Conservation (phyloP, 2,797 vertebrate genomes). For the Synanceia verrucosa region DNA sequence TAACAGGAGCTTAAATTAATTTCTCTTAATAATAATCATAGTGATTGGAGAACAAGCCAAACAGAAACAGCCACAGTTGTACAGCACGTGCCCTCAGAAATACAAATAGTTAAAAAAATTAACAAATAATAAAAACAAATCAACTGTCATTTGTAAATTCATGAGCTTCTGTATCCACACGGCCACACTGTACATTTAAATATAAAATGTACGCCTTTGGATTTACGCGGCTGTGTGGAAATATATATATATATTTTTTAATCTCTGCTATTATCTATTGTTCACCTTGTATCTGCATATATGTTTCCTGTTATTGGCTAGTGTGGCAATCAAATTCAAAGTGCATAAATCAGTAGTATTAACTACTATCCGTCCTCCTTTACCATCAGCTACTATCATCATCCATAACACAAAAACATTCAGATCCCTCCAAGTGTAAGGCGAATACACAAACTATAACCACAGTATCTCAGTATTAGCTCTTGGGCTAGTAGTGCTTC, state of each 20-base stretch:
- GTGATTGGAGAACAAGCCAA: conserved; percentile 4
- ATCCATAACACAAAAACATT: conserved; percentile 56
- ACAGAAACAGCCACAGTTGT: conserved; percentile 1
- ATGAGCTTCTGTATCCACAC: conserved; percentile 4
- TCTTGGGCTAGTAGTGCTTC: conserved; percentile 50
- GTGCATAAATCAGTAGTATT: conserved; percentile 79
- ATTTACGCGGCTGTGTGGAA: not conserved
- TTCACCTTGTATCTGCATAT: conserved; percentile 26
- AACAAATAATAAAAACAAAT: conserved; percentile 4
- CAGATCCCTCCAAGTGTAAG: conserved; percentile 61
- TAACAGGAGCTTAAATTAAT: conserved; percentile 2
- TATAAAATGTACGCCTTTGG: conserved; percentile 19
- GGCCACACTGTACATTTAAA: conserved; percentile 11
- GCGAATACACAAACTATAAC: conserved; percentile 53
- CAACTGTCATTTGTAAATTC: conserved; percentile 5
- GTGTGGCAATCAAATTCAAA: conserved; percentile 67
- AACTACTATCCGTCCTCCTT: conserved; percentile 57
- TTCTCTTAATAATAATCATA: conserved; percentile 1
- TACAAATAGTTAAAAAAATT: conserved; percentile 10
- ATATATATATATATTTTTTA: not conserved
- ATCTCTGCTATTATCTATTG: conserved; percentile 9
- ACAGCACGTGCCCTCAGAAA: not conserved
- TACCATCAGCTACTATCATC: conserved; percentile 37
- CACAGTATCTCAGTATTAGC: conserved; percentile 49
- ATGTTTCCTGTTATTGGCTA: conserved; percentile 19